Evolutionary conservation across 2,113 vertebrate species (phyloP).

Genomic region (Abramis brama): DNA sequence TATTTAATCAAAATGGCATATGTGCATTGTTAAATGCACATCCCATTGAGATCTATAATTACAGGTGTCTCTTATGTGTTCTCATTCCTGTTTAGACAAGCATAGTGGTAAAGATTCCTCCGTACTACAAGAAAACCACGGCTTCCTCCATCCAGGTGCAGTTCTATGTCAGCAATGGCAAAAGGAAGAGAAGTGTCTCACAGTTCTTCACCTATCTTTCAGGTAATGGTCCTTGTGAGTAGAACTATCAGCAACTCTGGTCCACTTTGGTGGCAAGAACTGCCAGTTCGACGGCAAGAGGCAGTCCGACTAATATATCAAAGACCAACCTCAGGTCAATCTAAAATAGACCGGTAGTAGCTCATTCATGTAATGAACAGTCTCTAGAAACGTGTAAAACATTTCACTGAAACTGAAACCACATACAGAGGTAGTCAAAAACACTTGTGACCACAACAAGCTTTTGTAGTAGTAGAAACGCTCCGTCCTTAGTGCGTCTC

Average conservation of each 20-base stretch:
- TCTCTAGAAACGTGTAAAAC: not conserved
- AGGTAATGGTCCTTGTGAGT: conserved; percentile 63
- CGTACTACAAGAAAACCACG: conserved; percentile 84
- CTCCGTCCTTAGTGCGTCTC: not conserved
- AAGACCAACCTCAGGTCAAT: not conserved
- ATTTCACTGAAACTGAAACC: not conserved
- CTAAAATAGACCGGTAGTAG: not conserved
- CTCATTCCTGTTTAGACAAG: conserved; percentile 74
- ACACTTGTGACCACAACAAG: not conserved
- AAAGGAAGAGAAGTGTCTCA: conserved; percentile 87
- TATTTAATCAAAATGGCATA: not conserved
- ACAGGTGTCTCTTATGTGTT: conserved; percentile 41
- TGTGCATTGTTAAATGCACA: not conserved
- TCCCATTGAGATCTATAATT: not conserved
- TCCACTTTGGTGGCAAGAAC: not conserved
- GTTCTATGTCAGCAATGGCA: conserved; percentile 94
- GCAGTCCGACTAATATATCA: not conserved
- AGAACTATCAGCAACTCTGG: not conserved
- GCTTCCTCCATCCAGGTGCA: conserved; percentile 85
- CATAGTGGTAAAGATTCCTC: conserved; percentile 89
- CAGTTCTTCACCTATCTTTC: conserved; percentile 90
- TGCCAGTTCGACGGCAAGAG: not conserved
- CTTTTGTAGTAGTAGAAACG: not conserved
- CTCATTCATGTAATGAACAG: not conserved
- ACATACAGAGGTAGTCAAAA: not conserved